Evolutionary conservation across 2,113 vertebrate species (phyloP).

Genomic region (Cyanoramphus novaezelandiae): DNA sequence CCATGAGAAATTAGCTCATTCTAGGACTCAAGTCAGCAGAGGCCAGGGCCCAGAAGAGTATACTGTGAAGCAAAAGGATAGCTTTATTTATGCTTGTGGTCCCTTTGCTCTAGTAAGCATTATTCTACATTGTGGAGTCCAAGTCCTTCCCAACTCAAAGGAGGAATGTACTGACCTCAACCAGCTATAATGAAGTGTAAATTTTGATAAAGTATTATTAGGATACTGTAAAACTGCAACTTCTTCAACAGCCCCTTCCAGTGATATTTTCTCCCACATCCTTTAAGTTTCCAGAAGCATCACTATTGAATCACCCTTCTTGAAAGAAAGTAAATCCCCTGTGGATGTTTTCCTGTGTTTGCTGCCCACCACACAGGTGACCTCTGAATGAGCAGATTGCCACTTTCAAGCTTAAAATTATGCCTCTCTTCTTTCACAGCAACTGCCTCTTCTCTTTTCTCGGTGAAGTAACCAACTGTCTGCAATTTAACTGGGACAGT

Average conservation of each 20-base stretch:
- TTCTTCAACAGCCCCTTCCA: neutral
- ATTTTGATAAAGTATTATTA: neutral
- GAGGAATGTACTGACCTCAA: neutral
- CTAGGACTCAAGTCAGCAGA: neutral
- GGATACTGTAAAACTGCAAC: accelerated
- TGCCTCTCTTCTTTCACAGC: neutral
- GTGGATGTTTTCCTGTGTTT: neutral
- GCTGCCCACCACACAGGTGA: neutral
- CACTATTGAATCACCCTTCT: neutral
- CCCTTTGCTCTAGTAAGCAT: neutral
- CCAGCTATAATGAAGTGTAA: neutral
- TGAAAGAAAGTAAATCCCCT: neutral
- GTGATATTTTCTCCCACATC: neutral
- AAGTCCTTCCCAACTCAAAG: neutral
- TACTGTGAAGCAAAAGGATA: neutral
- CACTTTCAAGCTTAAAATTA: neutral
- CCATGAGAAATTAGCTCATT: neutral
- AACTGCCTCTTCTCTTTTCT: neutral
- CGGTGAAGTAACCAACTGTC: neutral
- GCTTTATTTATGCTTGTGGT: neutral
- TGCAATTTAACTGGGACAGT: slow-evolving; percentile 15
- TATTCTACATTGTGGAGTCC: neutral
- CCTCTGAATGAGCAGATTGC: neutral
- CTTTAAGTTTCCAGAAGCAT: neutral
- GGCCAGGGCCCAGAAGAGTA: neutral